These are phyloP conservation scores for Cossypha niveicapilla DNA, from an alignment of 2,797 vertebrate species.

Conservation along the genomic window DNA sequence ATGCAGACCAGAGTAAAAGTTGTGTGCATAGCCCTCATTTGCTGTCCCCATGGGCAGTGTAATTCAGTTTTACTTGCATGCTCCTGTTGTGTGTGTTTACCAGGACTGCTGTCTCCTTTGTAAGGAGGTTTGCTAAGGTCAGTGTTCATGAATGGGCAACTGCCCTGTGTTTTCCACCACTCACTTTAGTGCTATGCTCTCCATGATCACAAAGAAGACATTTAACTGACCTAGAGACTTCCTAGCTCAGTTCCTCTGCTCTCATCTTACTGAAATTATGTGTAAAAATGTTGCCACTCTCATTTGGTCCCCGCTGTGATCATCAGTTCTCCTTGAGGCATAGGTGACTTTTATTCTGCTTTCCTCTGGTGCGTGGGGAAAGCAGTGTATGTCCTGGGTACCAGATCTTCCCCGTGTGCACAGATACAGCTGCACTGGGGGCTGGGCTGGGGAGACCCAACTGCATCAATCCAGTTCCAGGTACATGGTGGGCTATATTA, in stretches of 20 bases:
- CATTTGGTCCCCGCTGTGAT: accelerated
- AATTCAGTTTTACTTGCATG: not conserved
- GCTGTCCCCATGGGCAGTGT: not conserved
- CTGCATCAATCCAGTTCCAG: slow-evolving; percentile 7
- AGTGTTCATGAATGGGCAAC: not conserved
- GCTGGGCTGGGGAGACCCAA: not conserved
- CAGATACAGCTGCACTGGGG: not conserved
- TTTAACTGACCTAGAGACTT: not conserved
- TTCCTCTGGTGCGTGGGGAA: not conserved
- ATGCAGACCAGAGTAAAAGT: not conserved
- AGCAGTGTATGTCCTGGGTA: not conserved
- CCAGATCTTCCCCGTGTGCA: not conserved
- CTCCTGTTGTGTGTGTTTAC: not conserved
- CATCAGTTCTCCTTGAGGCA: not conserved
- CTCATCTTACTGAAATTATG: not conserved
- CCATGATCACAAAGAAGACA: not conserved
- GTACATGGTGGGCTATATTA: slow-evolving; percentile 37
- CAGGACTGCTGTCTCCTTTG: not conserved
- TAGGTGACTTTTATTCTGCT: not conserved
- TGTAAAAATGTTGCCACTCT: not conserved
- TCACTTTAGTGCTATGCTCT: accelerated
- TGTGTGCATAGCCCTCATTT: not conserved
- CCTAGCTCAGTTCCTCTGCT: not conserved
- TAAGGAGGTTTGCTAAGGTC: not conserved
- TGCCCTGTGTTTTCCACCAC: not conserved